Percentiles rank a stretch among this genome's conserved stretches.
phyloP scores from a whole-genome alignment of 1,140 invertebrate genomes.

The Papilio aristodemus region DNA sequence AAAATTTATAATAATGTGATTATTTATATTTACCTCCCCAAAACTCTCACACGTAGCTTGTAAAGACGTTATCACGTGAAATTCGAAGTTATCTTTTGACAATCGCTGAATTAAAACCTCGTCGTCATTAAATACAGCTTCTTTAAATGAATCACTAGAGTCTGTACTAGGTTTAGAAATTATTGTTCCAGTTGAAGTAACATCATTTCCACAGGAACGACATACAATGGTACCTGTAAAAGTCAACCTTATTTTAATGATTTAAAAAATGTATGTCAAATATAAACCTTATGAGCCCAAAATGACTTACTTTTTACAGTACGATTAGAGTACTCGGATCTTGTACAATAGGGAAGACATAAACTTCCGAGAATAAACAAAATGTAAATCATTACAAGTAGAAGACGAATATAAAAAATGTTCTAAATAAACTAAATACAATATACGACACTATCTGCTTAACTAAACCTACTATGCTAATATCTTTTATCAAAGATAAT shows the following conservation, averaged over 20 bases:
- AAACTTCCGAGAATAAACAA: slow-evolving; percentile 31
- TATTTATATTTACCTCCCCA: slow-evolving; percentile 55
- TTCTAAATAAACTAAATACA: too few species aligned
- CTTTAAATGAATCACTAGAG: slow-evolving; percentile 57
- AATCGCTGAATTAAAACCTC: slow-evolving; percentile 70
- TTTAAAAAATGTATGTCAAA: not conserved
- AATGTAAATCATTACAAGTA: slow-evolving; percentile 37
- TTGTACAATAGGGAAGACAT: not conserved
- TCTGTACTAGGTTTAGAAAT: slow-evolving; percentile 61
- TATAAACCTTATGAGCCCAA: not conserved
- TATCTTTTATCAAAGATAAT: too few species aligned
- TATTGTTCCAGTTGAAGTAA: slow-evolving; percentile 59
- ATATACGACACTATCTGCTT: too few species aligned
- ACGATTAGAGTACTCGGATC: slow-evolving; percentile 2
- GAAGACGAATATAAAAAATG: not conserved
- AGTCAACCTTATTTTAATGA: not conserved
- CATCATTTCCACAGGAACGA: slow-evolving; percentile 67
- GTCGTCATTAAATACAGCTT: slow-evolving; percentile 64
- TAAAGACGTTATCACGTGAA: slow-evolving; percentile 62
- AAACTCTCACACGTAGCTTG: slow-evolving; percentile 60
- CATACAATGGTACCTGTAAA: slow-evolving; percentile 74
- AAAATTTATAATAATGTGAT: not conserved
- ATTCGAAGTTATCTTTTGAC: slow-evolving; percentile 59
- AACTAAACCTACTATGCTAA: too few species aligned
- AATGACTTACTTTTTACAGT: not conserved